Evolutionary conservation across 2,113 vertebrate genomes (phyloP).

Genomic region (Saccopteryx bilineata): DNA sequence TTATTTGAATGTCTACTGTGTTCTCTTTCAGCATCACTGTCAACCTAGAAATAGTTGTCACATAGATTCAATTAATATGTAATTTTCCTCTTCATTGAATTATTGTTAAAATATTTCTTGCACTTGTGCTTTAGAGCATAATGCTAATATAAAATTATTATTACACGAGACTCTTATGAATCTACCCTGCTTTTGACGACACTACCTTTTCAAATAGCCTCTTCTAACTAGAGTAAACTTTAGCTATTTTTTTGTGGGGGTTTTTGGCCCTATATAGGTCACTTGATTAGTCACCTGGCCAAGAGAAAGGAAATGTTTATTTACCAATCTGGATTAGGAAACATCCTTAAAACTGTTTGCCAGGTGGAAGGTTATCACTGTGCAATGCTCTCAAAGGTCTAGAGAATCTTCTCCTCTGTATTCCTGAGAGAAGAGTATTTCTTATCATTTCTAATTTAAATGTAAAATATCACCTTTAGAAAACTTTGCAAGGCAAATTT

Average conservation of each 20-base stretch:
- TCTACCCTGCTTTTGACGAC: not conserved
- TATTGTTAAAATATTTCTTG: conserved; percentile 36
- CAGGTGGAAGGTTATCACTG: not conserved
- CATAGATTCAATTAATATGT: not conserved
- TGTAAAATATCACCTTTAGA: not conserved
- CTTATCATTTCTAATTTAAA: not conserved
- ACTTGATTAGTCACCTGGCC: not conserved
- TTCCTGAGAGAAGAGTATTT: not conserved
- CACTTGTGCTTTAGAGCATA: not conserved
- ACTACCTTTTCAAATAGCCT: not conserved
- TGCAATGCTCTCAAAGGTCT: not conserved
- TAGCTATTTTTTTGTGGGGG: not conserved
- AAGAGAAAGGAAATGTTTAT: not conserved
- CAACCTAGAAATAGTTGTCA: not conserved
- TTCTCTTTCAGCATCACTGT: conserved; percentile 18
- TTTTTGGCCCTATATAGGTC: not conserved
- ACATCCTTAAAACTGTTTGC: not conserved
- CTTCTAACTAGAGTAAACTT: not conserved
- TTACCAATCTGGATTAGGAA: not conserved
- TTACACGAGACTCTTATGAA: not conserved
- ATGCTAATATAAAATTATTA: conserved; percentile 20
- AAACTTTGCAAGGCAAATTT: not conserved
- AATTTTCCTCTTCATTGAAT: conserved; percentile 51
- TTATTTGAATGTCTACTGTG: not conserved
- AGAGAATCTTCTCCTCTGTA: not conserved